Percentiles rank a stretch among this genome's conserved stretches.
Conservation (phyloP, 2,888 invertebrate species). For the Sphaeridia pumilis region DNA sequence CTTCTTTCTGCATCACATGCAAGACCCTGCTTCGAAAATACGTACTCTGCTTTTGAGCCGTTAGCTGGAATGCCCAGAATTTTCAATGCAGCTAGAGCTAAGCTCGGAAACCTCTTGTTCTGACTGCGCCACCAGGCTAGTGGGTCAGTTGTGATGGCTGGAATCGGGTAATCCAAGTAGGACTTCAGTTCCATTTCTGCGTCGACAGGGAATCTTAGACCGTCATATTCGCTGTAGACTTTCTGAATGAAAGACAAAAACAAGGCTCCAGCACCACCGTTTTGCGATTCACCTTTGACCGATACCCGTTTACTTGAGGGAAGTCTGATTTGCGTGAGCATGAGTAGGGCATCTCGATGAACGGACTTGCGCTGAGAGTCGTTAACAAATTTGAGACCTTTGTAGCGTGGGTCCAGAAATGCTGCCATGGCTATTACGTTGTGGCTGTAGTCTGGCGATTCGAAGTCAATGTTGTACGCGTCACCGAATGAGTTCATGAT, state of each 20-base stretch:
- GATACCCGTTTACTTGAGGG: background rate
- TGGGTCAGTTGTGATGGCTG: slow-evolving; percentile 13
- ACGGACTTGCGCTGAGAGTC: slow-evolving; percentile 12
- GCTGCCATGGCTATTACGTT: slow-evolving; percentile 11
- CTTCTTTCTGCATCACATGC: background rate
- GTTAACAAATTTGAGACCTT: slow-evolving; percentile 15
- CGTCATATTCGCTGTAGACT: background rate
- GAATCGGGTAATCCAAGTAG: slow-evolving; percentile 14
- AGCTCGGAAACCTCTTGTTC: slow-evolving; percentile 10
- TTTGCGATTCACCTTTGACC: background rate
- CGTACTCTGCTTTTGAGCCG: slow-evolving; percentile 5
- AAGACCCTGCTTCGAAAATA: slow-evolving; percentile 10
- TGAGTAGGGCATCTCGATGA: slow-evolving; percentile 3
- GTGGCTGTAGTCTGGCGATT: slow-evolving; percentile 4
- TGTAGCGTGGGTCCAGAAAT: slow-evolving; percentile 22
- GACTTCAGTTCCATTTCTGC: slow-evolving; percentile 11
- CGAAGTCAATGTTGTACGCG: slow-evolving; percentile 13
- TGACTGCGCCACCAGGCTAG: slow-evolving; percentile 20
- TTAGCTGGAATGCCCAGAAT: slow-evolving; percentile 8
- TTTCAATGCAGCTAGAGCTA: slow-evolving; percentile 11
- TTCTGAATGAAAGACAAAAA: background rate
- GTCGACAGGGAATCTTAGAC: background rate
- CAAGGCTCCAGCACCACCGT: background rate
- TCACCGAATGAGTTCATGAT: slow-evolving; percentile 11
- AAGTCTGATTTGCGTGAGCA: background rate